Base-by-base conservation (phyloP, 2,113 vertebrate species). In the Thryonomys swinderianus region DNA sequence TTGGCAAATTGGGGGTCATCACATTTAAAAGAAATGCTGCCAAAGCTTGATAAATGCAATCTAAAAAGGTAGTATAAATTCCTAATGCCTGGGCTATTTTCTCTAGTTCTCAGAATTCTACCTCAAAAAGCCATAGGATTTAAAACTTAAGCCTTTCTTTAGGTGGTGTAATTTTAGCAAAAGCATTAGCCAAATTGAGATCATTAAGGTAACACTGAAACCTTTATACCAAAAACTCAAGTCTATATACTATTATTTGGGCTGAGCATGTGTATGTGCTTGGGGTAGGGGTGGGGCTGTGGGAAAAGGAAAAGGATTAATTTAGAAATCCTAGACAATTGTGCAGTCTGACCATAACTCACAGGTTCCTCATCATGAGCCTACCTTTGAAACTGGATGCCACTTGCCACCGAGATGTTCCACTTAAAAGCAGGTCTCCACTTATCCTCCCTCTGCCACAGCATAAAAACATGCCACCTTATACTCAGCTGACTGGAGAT, bases 1-100 rank as follows among this genome's bases (percentile, higher is more conserved):
- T 87, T 79, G 91, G 96, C 92, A 97, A 95, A 97, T 34, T 85
- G 87, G 88, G 89, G 88, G 83, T 94, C 88, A 91, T 90, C 89
- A 71, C 37, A 21, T 78, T 92, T 78, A 91, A 96, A 94, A 85
- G 48, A 93, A 91, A 79, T 11, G 91, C 66, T 81, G 89, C 84
- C 85, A 90, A 25, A 81, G 7, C 88, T 79, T 71, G 88, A 88
- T 55, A 96, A 95, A 96, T 84, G 32, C 83, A 53, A 92, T 88
- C 85, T 79, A 95, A 64, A 85, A 95, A 79, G 84, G 95, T 69
- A 84, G 89, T 78, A 92, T 55, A 51, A 84, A 95, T 82, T 88
- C 80, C 90, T 66, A 95, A 97, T 48, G 78, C 83, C 45, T 92
- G 57, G 4, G 0, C n/a, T 95, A 73, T 78, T 94, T 93, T 96